Evolutionary conservation across 37 sponge, comb jelly and placozoan genomes (phyloP).

Genomic region (Halisarca cf. caerulea): DNA sequence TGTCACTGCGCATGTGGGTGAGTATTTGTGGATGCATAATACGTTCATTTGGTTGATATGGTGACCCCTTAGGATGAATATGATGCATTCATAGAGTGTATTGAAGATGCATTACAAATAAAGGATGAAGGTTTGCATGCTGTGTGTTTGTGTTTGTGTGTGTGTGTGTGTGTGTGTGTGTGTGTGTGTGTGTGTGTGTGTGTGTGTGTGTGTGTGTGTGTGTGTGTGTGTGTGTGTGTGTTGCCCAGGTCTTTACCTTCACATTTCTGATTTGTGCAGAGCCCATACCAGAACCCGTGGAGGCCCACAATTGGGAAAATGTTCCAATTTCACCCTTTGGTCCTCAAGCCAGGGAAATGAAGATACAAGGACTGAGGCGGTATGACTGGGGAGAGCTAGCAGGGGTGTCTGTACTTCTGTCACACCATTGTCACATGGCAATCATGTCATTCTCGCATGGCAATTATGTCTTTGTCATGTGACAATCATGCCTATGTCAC

Average conservation of each 20-base stretch:
- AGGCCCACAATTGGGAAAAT: background rate
- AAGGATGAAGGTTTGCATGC: slow-evolving; percentile 3
- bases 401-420: too few relatives aligned
- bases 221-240: slow-evolving; percentile 15
- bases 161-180: background rate
- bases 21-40: too few relatives aligned
- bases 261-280: background rate
- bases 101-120: slow-evolving; percentile 62
- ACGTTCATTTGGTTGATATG: too few relatives aligned
- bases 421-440: too few relatives aligned
- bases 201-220: background rate
- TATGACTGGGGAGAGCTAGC: background rate
- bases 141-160: background rate
- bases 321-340: slow-evolving; percentile 4
- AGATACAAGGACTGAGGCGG: background rate
- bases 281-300: background rate
- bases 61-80: slow-evolving; percentile 77
- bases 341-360: background rate
- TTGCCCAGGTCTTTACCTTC: too few relatives aligned
- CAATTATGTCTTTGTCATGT: too few relatives aligned
- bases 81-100: slow-evolving; percentile 69
- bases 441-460: too few relatives aligned
- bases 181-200: slow-evolving; percentile 10
- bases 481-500: too few relatives aligned
- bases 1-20: too few relatives aligned